These are phyloP conservation scores for Ypsolopha scabrella DNA, from an alignment of 2,888 invertebrate genomes.

Conservation along the genomic window DNA sequence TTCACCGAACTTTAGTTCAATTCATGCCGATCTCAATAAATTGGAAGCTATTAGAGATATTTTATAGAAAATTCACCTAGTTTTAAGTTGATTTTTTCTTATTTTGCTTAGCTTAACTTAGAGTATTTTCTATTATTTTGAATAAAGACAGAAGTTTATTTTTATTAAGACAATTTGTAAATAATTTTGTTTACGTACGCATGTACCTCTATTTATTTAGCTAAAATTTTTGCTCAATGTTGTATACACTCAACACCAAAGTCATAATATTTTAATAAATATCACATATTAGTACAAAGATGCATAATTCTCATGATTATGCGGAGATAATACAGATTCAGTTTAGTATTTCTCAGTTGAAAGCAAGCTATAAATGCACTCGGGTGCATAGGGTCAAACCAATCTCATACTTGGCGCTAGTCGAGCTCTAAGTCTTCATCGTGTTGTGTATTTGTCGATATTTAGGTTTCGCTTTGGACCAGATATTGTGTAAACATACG, in stretches of 20 bases:
- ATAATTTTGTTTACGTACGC: constrained; percentile 36
- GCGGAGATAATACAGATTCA: constrained; percentile 6
- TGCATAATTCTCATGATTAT: constrained; percentile 36
- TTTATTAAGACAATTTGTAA: constrained; percentile 45
- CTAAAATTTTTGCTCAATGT: constrained; percentile 68
- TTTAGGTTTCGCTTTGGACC: not conserved
- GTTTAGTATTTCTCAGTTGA: not conserved
- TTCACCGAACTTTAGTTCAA: constrained; percentile 6
- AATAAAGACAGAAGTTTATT: constrained; percentile 58
- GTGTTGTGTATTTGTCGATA: constrained; percentile 10
- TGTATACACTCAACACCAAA: constrained; percentile 67
- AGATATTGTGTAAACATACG: not conserved
- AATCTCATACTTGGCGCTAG: constrained; percentile 26
- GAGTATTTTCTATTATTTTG: constrained; percentile 33
- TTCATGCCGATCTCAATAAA: constrained; percentile 61
- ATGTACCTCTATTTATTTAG: constrained; percentile 51
- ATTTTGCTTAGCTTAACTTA: constrained; percentile 39
- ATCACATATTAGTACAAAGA: constrained; percentile 61
- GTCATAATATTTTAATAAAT: constrained; percentile 49
- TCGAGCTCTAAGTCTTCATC: constrained; percentile 37
- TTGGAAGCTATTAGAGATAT: constrained; percentile 61
- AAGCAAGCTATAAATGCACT: not conserved
- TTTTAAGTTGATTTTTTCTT: constrained; percentile 30
- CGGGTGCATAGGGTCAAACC: not conserved
- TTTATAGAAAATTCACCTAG: constrained; percentile 35